These are phyloP conservation scores for Anadara kagoshimensis DNA, from an alignment of 1,140 invertebrate species.

Conservation along the genomic window DNA sequence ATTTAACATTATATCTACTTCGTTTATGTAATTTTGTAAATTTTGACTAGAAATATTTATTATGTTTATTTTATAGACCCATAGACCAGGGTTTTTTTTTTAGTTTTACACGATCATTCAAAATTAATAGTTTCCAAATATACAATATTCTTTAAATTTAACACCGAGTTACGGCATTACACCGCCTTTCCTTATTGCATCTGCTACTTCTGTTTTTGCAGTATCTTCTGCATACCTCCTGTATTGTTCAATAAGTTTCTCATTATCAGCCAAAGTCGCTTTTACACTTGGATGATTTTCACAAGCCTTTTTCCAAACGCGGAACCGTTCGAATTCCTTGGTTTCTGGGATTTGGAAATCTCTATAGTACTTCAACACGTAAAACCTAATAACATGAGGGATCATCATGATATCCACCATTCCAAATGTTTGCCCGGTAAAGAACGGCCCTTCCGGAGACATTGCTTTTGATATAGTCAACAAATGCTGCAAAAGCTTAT, in stretches of 20 bases:
- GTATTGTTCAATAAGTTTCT: slow-evolving; percentile 39
- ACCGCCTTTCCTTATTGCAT: slow-evolving; percentile 47
- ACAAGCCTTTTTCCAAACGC: slow-evolving; percentile 47
- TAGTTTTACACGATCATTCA: too few relatives aligned
- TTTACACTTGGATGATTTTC: slow-evolving; percentile 27
- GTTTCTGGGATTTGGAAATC: slow-evolving; percentile 46
- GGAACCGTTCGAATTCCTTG: slow-evolving; percentile 37
- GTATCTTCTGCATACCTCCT: slow-evolving; percentile 43
- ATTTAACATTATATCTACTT: too few relatives aligned
- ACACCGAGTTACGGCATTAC: slow-evolving; percentile 29
- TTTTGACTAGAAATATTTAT: too few relatives aligned
- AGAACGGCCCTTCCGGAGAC: slow-evolving; percentile 33
- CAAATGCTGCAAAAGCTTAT: slow-evolving; percentile 33
- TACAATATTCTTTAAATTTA: too few relatives aligned
- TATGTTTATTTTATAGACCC: too few relatives aligned
- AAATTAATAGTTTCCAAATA: too few relatives aligned
- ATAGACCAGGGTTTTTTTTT: too few relatives aligned
- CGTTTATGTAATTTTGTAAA: too few relatives aligned
- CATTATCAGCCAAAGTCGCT: slow-evolving; percentile 32
- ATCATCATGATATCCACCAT: slow-evolving; percentile 50
- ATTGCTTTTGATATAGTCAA: slow-evolving; percentile 37
- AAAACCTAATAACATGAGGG: slow-evolving; percentile 35
- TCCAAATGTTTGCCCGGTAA: slow-evolving; percentile 41
- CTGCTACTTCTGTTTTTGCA: slow-evolving; percentile 38
- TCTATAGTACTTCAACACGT: slow-evolving; percentile 43